A percentile compares a stretch with the other conserved stretches of the same genome.
Evolutionary conservation across 2,888 invertebrate species (phyloP).

Genomic region (Silvanus unidentatus): DNA sequence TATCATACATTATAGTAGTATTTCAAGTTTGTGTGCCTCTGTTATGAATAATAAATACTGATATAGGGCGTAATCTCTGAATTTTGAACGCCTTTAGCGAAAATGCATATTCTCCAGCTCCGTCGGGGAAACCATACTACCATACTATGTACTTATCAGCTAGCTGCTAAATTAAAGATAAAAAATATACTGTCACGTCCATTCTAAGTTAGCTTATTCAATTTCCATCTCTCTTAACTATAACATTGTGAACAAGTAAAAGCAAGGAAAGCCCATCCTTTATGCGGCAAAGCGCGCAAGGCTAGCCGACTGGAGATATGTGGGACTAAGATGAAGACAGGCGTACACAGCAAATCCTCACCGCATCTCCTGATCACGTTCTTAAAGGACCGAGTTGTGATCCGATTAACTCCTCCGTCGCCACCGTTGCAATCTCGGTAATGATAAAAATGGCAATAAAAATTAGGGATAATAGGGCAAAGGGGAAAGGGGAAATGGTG

Average conservation of each 20-base stretch:
- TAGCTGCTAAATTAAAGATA: constrained; percentile 47
- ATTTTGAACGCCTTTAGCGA: constrained; percentile 34
- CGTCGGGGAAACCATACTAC: constrained; percentile 31
- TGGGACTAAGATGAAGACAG: constrained; percentile 40
- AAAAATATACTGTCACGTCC: constrained; percentile 47
- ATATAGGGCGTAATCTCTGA: constrained; percentile 43
- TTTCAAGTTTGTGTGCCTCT: constrained; percentile 41
- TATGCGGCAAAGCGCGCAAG: constrained; percentile 6
- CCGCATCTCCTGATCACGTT: constrained; percentile 45
- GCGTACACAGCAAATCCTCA: constrained; percentile 42
- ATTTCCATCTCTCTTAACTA: constrained; percentile 39
- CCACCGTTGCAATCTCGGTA: constrained; percentile 46
- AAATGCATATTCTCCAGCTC: constrained; percentile 41
- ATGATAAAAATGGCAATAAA: constrained; percentile 49
- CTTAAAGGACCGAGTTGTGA: constrained; percentile 45
- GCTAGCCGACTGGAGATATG: constrained; percentile 32
- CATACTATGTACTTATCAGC: no score
- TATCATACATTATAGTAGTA: constrained; percentile 44
- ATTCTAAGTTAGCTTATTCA: constrained; percentile 45
- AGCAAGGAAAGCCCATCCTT: neutral
- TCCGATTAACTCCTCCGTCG: constrained; percentile 44
- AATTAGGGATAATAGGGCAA: constrained; percentile 46
- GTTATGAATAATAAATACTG: constrained; percentile 48
- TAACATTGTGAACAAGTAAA: neutral
- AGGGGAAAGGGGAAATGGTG: constrained; percentile 13